Evolutionary conservation across 2,113 vertebrate species (phyloP).

Genomic region (Etheostoma cragini): DNA sequence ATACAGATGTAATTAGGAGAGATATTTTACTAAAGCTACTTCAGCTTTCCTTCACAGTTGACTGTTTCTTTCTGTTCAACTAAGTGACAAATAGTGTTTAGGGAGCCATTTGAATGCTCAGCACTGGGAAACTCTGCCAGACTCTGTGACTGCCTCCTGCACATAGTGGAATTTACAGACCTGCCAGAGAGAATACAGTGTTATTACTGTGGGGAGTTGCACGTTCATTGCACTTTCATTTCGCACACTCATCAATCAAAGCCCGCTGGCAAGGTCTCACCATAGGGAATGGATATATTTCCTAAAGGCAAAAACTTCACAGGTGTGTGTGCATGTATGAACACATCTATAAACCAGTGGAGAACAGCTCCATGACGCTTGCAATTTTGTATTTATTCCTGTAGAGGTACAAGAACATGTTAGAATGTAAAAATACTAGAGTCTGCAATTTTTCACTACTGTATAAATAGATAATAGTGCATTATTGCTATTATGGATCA

Average conservation of each 20-base stretch:
- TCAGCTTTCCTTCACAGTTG: constrained; percentile 45
- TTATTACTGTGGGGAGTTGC: constrained; percentile 57
- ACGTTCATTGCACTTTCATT: constrained; percentile 53
- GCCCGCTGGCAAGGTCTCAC: constrained; percentile 41
- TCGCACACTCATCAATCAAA: constrained; percentile 57
- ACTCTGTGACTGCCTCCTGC: constrained; percentile 49
- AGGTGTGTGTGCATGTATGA: constrained; percentile 15
- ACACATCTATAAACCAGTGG: background rate
- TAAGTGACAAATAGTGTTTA: constrained; percentile 43
- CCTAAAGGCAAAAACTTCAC: constrained; percentile 39
- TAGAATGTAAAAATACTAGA: background rate
- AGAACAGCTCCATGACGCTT: constrained; percentile 19
- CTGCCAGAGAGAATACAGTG: constrained; percentile 51
- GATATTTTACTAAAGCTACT: constrained; percentile 44
- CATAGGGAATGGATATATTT: constrained; percentile 34
- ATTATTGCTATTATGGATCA: background rate
- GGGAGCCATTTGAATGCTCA: constrained; percentile 72
- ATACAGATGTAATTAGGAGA: constrained; percentile 13
- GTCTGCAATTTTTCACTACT: background rate
- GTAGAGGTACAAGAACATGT: background rate
- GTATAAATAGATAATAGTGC: background rate
- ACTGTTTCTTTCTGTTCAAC: constrained; percentile 37
- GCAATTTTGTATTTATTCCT: constrained; percentile 23
- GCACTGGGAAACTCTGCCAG: constrained; percentile 60
- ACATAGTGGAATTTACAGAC: constrained; percentile 73